phyloP scores from a whole-genome alignment of 2,888 invertebrate genomes.

The Hypsopygia costalis region DNA sequence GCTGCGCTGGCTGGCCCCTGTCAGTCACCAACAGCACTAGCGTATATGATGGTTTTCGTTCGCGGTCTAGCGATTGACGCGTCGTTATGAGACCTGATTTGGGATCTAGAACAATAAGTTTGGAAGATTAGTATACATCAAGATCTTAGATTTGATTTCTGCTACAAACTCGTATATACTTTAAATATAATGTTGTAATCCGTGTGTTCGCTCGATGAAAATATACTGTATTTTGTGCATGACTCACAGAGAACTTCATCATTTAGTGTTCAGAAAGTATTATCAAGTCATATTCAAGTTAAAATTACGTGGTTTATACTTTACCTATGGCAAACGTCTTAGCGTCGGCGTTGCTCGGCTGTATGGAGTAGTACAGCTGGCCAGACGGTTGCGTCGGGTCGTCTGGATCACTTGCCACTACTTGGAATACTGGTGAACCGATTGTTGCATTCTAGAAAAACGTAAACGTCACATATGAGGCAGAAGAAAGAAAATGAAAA shows the following conservation, averaged over 20 bases:
- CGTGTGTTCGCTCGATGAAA: too few relatives aligned
- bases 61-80: slow-evolving; percentile 85
- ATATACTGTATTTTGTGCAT: too few relatives aligned
- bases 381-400: slow-evolving; percentile 88
- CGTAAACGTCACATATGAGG: too few relatives aligned
- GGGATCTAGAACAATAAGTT: slow-evolving; percentile 62
- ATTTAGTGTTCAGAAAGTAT: too few relatives aligned
- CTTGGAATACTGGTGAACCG: slow-evolving; percentile 87
- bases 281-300: too few relatives aligned
- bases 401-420: slow-evolving; percentile 88
- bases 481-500: too few relatives aligned
- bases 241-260: too few relatives aligned
- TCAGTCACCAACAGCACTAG: slow-evolving; percentile 89
- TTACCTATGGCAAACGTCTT: slow-evolving; percentile 82
- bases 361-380: slow-evolving; percentile 84
- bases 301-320: too few relatives aligned
- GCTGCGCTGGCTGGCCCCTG: slow-evolving; percentile 88
- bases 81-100: slow-evolving; percentile 88
- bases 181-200: too few relatives aligned
- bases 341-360: slow-evolving; percentile 84
- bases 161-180: too few relatives aligned
- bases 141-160: too few relatives aligned
- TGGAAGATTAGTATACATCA: too few relatives aligned
- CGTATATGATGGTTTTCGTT: slow-evolving; percentile 86
- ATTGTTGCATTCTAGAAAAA: slow-evolving; percentile 83